phyloP scores from a whole-genome alignment of 2,888 invertebrate genomes.

The Tetheella fluctuosa region DNA sequence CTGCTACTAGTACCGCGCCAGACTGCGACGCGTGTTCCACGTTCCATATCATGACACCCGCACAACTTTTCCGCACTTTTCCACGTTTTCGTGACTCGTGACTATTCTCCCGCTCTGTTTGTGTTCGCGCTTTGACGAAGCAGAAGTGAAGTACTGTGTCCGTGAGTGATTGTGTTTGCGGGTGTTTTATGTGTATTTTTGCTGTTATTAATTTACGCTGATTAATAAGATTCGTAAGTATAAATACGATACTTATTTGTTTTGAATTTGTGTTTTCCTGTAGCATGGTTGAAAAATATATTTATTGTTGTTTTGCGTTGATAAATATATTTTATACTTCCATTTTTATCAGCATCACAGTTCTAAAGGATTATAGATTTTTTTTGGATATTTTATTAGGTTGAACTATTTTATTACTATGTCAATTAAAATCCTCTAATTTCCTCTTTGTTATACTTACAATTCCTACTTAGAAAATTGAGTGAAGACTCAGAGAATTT shows the following conservation, averaged over 20 bases:
- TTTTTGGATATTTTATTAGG: not conserved
- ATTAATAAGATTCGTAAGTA: constrained; percentile 31
- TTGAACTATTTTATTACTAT: not conserved
- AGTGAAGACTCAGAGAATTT: not conserved
- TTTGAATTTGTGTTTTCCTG: constrained; percentile 18
- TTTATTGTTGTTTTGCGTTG: too few relatives aligned
- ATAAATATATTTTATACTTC: too few relatives aligned
- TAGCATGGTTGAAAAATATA: too few relatives aligned
- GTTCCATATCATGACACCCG: constrained; percentile 24
- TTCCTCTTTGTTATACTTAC: not conserved
- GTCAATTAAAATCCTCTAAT: not conserved
- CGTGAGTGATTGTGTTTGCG: constrained; percentile 39
- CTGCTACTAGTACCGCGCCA: constrained; percentile 60
- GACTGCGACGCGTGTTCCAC: constrained; percentile 51
- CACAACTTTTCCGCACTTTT: constrained; percentile 60
- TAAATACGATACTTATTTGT: constrained; percentile 26
- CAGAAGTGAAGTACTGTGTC: constrained; percentile 27
- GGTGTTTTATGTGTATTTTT: constrained; percentile 26
- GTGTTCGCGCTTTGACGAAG: constrained; percentile 26
- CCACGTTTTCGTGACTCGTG: constrained; percentile 40
- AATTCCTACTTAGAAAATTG: not conserved
- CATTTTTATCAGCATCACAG: too few relatives aligned
- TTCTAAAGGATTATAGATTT: too few relatives aligned
- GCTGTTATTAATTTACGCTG: constrained; percentile 29
- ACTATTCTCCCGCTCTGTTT: constrained; percentile 36